phyloP scores from a whole-genome alignment of 2,113 vertebrate species.

The Zosterops borbonicus region DNA sequence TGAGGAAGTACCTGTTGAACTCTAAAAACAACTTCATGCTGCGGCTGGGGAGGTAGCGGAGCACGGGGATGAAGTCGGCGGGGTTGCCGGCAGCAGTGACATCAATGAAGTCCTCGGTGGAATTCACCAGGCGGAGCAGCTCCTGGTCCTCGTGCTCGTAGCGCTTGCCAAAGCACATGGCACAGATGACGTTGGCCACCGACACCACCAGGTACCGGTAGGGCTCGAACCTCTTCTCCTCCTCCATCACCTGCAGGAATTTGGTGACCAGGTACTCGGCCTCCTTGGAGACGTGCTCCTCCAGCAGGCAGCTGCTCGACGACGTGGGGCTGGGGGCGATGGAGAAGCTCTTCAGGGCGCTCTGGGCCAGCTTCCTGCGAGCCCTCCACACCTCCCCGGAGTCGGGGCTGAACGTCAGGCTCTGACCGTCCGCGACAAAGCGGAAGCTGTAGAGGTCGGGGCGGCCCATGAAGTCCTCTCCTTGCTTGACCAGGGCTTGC shows the following conservation, averaged over 20 bases:
- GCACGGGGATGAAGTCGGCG: slow-evolving; percentile 70
- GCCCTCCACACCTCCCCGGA: slow-evolving; percentile 74
- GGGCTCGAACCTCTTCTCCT: slow-evolving; percentile 74
- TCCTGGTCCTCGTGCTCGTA: slow-evolving; percentile 81
- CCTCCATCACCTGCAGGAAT: slow-evolving; percentile 22
- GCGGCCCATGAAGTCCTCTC: slow-evolving; percentile 86
- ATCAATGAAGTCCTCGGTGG: background rate
- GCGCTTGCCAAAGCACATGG: slow-evolving; percentile 85
- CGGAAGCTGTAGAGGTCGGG: slow-evolving; percentile 80
- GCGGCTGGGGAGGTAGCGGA: slow-evolving; percentile 80
- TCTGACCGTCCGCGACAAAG: slow-evolving; percentile 53
- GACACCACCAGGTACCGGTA: slow-evolving; percentile 77
- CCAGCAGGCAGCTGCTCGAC: slow-evolving; percentile 71
- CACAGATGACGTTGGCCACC: slow-evolving; percentile 85
- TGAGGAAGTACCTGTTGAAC: slow-evolving; percentile 73
- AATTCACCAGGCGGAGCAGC: slow-evolving; percentile 56
- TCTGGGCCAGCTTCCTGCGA: slow-evolving; percentile 78
- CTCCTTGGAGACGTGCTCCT: slow-evolving; percentile 84
- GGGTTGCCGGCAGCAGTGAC: slow-evolving; percentile 75
- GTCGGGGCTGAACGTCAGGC: slow-evolving; percentile 80
- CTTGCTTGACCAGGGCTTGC: slow-evolving; percentile 87
- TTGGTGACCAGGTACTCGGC: slow-evolving; percentile 73
- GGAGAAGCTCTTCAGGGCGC: slow-evolving; percentile 79
- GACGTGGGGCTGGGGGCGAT: slow-evolving; percentile 11
- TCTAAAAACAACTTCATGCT: slow-evolving; percentile 74